A percentile compares a stretch with the other conserved stretches of the same genome.
Evolutionary conservation across 2,113 vertebrate genomes (phyloP).

Genomic region (Sphyrna mokarran): DNA sequence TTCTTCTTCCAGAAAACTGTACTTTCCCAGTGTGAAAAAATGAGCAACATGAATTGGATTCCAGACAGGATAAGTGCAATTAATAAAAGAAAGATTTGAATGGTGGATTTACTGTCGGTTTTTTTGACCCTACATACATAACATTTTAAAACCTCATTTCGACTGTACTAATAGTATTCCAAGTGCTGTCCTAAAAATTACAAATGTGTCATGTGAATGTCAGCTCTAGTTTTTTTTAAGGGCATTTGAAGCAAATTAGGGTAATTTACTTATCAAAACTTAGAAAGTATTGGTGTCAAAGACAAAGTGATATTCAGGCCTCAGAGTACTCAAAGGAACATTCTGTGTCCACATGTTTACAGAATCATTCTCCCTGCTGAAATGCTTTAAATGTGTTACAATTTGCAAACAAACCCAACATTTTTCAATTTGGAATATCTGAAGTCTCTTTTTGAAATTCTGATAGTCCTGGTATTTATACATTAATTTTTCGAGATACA

Average conservation of each 20-base stretch:
- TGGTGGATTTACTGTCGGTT: background rate
- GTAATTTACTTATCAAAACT: background rate
- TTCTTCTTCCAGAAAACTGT: background rate
- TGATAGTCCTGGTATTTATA: background rate
- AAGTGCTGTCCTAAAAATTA: background rate
- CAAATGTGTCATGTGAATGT: background rate
- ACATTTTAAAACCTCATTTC: background rate
- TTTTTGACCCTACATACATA: background rate
- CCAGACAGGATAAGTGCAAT: background rate
- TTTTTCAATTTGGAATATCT: background rate
- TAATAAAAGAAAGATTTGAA: background rate
- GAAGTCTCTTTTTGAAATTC: background rate
- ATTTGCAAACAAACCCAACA: background rate
- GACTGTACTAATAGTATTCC: background rate
- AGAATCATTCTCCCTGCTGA: background rate
- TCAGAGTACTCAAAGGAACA: background rate
- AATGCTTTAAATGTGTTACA: background rate
- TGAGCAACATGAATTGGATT: background rate
- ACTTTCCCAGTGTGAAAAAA: background rate
- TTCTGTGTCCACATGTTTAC: background rate
- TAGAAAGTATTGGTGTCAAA: background rate
- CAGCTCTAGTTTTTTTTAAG: background rate
- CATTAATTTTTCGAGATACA: background rate
- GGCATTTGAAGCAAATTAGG: background rate
- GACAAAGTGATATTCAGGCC: background rate